These are phyloP conservation scores for Aphis gossypii DNA, from an alignment of 1,140 invertebrate species.

Conservation along the genomic window DNA sequence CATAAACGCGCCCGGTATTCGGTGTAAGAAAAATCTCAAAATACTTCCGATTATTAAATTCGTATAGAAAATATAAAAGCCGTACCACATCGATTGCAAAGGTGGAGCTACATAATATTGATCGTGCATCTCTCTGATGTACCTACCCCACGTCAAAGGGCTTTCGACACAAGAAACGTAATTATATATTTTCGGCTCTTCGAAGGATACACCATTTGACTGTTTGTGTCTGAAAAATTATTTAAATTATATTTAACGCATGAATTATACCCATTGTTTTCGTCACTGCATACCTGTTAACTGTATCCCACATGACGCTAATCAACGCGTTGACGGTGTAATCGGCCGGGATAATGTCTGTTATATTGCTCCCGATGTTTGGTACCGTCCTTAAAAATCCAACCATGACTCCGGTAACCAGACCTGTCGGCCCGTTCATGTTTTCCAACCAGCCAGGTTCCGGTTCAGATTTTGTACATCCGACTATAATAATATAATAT, in stretches of 20 bases:
- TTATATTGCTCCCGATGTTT: neutral
- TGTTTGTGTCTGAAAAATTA: too few species aligned
- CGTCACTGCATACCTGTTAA: too few species aligned
- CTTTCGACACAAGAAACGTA: neutral
- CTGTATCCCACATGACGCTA: neutral
- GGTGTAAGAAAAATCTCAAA: neutral
- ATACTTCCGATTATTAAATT: neutral
- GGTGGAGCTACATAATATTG: neutral
- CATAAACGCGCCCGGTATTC: neutral
- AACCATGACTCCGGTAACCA: neutral
- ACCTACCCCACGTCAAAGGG: neutral
- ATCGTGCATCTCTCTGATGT: neutral
- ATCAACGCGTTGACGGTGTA: slow-evolving; percentile 31
- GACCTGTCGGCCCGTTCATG: neutral
- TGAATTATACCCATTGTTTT: too few species aligned
- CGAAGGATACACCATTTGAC: too few species aligned
- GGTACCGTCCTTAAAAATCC: neutral
- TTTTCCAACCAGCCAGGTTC: neutral
- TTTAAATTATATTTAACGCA: too few species aligned
- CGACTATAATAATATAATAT: neutral
- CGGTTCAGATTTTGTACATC: neutral
- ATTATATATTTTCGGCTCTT: too few species aligned
- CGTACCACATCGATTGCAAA: neutral
- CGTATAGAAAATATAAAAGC: neutral
- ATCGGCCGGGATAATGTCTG: neutral